Evolutionary conservation across 2,113 vertebrate genomes (phyloP).

Genomic region (Lepus europaeus): DNA sequence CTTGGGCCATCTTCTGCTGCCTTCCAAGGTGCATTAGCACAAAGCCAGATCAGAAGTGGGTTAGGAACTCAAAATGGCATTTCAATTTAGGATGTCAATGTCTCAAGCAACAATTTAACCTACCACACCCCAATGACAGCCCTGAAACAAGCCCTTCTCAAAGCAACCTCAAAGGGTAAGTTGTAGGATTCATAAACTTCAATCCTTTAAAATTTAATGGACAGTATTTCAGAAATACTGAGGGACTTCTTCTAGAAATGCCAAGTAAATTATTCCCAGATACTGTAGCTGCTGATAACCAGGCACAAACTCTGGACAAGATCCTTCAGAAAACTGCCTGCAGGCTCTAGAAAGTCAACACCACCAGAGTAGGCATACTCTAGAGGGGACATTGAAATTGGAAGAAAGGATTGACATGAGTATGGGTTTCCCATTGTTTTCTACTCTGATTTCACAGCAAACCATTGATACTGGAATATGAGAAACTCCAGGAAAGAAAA

Average conservation of each 20-base stretch:
- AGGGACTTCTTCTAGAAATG: not conserved
- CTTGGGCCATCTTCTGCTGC: too few species aligned
- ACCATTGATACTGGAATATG: not conserved
- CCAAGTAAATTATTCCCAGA: not conserved
- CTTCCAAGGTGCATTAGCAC: too few species aligned
- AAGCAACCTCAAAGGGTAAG: not conserved
- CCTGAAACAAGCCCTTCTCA: not conserved
- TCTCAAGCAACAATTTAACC: too few species aligned
- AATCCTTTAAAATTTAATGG: not conserved
- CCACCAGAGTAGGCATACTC: not conserved
- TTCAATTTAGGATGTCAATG: too few species aligned
- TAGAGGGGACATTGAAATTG: not conserved
- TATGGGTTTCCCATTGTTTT: not conserved
- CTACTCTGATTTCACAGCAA: not conserved
- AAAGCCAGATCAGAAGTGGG: too few species aligned
- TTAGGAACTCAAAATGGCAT: too few species aligned
- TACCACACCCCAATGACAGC: too few species aligned
- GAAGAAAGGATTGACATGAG: not conserved
- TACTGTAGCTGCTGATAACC: not conserved
- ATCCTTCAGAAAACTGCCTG: not conserved
- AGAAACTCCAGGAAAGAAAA: conserved; percentile 1
- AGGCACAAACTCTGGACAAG: not conserved
- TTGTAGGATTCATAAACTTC: not conserved
- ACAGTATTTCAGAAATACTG: not conserved
- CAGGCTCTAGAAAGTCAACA: not conserved